Evolutionary conservation across 2,888 invertebrate species (phyloP), one percentile per base, ranked within the genome.

Genomic region (Parelbella ahira): DNA sequence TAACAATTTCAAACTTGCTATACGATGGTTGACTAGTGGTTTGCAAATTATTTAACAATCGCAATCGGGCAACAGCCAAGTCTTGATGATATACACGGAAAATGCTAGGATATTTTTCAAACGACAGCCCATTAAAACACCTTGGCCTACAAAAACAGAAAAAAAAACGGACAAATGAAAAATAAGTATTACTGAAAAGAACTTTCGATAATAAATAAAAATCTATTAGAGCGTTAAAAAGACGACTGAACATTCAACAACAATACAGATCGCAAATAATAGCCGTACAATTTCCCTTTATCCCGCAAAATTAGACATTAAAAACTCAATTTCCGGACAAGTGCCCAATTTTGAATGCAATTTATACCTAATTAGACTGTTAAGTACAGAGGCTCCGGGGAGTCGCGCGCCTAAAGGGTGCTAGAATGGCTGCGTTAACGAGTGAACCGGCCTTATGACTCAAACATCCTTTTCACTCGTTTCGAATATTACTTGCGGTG

Each of bases 361-460:
- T 83, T 81, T 79, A 79, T 77, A 71, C 71, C 73, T 81, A 83
- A 83, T 83, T 81, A 81, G 68, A 73, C 73, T 70, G 67, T 81
- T 81, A 79, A 77, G 72, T 74, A 74, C 76, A 79, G 76, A 70
- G 66, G 62, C 53, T 54, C 21, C 8, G 29, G 12, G 32, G 21
- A 44, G 32, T 37, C 32, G 30, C 44, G 11, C 10, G 12, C 12
- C 23, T 24, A 44, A 32, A 30, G 32, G 28, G 29, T 29, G 41
- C 13, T 20, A 13, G 30, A 37, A 44, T 44, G 24, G 37, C 11
- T 15, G 44, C 49, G 53, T 48, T 51, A 50, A 50, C 49, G 47
- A 29, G 24, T 29, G 23, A 29, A 34, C 24, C 44, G 47, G 54
- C 54, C 56, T 56, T 50, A 50, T 49, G 60, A 56, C 60, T 57